Evolutionary conservation across 2,797 vertebrate species (phyloP).

Genomic region (Hydrolagus colliei): DNA sequence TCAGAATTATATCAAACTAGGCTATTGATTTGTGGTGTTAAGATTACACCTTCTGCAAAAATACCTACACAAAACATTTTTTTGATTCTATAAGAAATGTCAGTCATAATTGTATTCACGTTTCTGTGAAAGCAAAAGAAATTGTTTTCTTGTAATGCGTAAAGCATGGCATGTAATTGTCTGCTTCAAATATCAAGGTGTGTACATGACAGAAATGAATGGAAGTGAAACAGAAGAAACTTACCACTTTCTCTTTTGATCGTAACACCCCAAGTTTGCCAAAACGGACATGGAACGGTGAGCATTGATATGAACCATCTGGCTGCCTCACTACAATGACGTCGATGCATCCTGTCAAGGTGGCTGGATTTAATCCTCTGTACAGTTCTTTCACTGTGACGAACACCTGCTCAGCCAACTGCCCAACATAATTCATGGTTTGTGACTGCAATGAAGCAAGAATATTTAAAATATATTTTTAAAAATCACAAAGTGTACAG

Average conservation of each 20-base stretch:
- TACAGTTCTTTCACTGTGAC: conserved; percentile 86
- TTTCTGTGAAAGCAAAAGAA: no score
- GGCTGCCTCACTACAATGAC: conserved; percentile 83
- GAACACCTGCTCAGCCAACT: conserved; percentile 80
- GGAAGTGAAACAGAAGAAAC: conserved; percentile 38
- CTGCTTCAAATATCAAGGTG: not conserved
- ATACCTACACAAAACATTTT: not conserved
- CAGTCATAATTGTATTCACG: no score
- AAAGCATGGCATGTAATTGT: not conserved
- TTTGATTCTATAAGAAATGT: not conserved
- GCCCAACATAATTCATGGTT: conserved; percentile 91
- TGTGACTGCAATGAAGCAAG: conserved; percentile 49
- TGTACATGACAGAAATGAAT: not conserved
- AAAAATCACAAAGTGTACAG: no score
- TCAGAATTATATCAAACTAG: no score
- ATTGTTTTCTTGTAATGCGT: no score
- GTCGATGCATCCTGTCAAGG: conserved; percentile 80
- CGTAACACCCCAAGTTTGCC: conserved; percentile 88
- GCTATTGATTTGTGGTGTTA: no score
- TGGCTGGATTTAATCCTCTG: conserved; percentile 80
- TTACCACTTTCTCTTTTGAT: conserved; percentile 88
- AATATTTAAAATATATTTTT: no score
- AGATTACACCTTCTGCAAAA: not conserved
- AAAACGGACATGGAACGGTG: conserved; percentile 88
- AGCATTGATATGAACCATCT: conserved; percentile 81